These are phyloP conservation scores for Tiaroga cobitis DNA, from an alignment of 2,797 vertebrate species.

Conservation along the genomic window DNA sequence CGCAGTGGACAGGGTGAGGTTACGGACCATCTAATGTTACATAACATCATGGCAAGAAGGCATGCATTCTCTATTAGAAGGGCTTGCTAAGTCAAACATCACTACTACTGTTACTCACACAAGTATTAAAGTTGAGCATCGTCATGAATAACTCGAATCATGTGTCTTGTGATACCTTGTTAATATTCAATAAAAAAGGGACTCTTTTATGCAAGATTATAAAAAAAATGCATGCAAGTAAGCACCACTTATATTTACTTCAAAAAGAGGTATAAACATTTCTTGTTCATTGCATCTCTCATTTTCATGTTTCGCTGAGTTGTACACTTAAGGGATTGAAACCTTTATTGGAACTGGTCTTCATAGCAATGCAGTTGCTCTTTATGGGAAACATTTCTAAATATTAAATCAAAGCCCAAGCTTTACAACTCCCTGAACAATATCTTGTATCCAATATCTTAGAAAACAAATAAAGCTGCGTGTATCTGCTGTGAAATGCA, in stretches of 20 bases:
- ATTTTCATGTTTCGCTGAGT: constrained; percentile 22
- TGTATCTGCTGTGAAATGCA: background rate
- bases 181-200: background rate
- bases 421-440: constrained; percentile 26
- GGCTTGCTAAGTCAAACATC: background rate
- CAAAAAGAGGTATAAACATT: background rate
- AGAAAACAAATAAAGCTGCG: constrained; percentile 35
- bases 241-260: background rate
- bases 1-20: background rate
- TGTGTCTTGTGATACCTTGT: background rate
- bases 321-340: constrained; percentile 43
- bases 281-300: background rate
- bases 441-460: constrained; percentile 39
- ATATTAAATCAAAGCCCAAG: constrained; percentile 51
- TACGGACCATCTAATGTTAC: constrained; percentile 1
- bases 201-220: background rate
- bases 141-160: background rate
- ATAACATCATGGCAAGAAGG: background rate
- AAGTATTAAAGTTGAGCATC: background rate
- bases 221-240: background rate
- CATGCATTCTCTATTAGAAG: background rate
- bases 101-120: background rate
- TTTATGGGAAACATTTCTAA: constrained; percentile 50
- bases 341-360: constrained; percentile 31
- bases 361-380: constrained; percentile 20